These are phyloP conservation scores for Athalia rosae DNA, from an alignment of 2,888 invertebrate species.

Conservation along the genomic window DNA sequence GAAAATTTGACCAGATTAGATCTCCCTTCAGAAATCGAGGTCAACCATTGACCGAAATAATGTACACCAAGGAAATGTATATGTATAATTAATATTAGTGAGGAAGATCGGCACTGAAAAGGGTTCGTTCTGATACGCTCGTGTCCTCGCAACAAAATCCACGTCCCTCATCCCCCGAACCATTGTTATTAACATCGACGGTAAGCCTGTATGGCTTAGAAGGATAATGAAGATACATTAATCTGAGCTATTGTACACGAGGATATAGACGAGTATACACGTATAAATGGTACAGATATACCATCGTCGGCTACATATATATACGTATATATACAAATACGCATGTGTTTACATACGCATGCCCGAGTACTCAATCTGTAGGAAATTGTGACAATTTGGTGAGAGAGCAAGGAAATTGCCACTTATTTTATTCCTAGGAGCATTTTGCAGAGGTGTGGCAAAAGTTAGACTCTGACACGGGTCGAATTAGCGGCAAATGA, in stretches of 20 bases:
- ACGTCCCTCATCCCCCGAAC: conserved; percentile 8
- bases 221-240: conserved; percentile 42
- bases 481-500: conserved; percentile 18
- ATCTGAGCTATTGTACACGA: conserved; percentile 27
- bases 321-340: neutral
- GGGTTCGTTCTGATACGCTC: conserved; percentile 12
- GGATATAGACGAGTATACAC: neutral
- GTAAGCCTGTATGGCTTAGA: conserved; percentile 37
- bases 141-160: conserved; percentile 22
- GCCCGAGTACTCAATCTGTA: conserved; percentile 5
- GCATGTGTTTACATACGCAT: neutral
- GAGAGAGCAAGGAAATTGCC: neutral
- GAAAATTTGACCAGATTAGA: conserved; percentile 9
- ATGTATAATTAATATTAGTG: conserved; percentile 31
- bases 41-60: neutral
- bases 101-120: conserved; percentile 3
- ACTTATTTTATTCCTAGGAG: neutral
- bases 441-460: no score
- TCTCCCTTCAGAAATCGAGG: neutral
- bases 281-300: neutral
- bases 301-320: neutral
- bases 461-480: neutral
- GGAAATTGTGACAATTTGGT: conserved; percentile 24
- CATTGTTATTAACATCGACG: conserved; percentile 34
- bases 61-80: conserved; percentile 13